Percentiles rank a stretch among this genome's conserved stretches.
Evolutionary conservation across 2,113 vertebrate genomes (phyloP).

Genomic region (Gyps fulvus): DNA sequence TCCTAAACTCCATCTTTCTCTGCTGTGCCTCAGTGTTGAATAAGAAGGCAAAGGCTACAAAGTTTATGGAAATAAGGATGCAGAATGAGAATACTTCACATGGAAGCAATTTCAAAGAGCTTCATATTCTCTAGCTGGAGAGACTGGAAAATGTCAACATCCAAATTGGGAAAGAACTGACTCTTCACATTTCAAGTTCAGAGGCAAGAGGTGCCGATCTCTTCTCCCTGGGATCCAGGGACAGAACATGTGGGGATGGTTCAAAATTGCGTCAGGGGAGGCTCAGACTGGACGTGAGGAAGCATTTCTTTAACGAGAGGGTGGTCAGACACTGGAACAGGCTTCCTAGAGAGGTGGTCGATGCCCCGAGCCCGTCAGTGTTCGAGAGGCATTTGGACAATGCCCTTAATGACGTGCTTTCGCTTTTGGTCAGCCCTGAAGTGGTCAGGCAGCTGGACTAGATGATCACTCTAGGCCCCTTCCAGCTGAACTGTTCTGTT

Average conservation of each 20-base stretch:
- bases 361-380: neutral
- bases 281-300: neutral
- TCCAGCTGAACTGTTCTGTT: neutral
- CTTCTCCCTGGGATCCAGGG: neutral
- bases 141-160: neutral
- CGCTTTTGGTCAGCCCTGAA: neutral
- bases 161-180: neutral
- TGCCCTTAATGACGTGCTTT: neutral
- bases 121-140: neutral
- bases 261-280: neutral
- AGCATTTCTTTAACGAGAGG: neutral
- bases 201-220: neutral
- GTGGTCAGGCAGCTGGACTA: neutral
- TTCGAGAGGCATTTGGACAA: neutral
- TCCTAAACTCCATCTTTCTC: neutral
- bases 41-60: neutral
- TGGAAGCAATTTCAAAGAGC: neutral
- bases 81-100: neutral
- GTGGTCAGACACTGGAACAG: neutral
- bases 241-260: rapidly evolving
- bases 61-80: neutral
- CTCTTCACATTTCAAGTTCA: neutral
- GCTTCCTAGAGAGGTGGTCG: neutral
- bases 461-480: neutral
- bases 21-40: neutral